Evolutionary conservation across 2,113 vertebrate species (phyloP).

Genomic region (Peromyscus californicus): DNA sequence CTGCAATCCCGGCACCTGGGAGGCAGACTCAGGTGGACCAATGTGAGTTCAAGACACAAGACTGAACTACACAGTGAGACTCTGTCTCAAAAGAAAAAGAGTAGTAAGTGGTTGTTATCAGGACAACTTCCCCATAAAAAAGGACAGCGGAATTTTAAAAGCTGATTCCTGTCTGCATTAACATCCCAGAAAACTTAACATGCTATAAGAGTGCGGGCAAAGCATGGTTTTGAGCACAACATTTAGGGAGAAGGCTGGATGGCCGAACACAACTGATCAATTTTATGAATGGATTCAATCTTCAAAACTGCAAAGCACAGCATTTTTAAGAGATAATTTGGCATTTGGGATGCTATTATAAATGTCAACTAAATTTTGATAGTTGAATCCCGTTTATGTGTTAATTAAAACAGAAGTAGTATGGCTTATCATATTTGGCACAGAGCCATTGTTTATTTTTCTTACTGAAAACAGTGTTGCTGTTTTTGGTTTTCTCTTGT

Average conservation of each 20-base stretch:
- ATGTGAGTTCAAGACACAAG: neutral
- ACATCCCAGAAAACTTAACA: conserved; percentile 22
- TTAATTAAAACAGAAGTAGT: conserved; percentile 81
- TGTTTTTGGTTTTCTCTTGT: conserved; percentile 56
- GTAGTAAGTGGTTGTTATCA: conserved; percentile 6
- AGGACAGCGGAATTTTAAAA: conserved; percentile 30
- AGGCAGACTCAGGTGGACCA: no score
- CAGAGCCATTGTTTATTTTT: conserved; percentile 61
- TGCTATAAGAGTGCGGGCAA: neutral
- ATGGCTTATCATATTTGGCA: conserved; percentile 71
- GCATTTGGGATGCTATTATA: conserved; percentile 65
- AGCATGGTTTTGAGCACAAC: conserved; percentile 2
- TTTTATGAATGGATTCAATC: conserved; percentile 70
- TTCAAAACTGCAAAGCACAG: conserved; percentile 68
- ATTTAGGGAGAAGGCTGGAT: conserved; percentile 43
- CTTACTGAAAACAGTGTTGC: conserved; percentile 53
- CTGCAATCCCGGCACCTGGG: neutral
- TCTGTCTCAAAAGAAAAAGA: neutral
- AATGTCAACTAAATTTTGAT: conserved; percentile 71
- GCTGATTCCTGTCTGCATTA: conserved; percentile 16
- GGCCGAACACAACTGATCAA: conserved; percentile 64
- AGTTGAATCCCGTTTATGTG: conserved; percentile 73
- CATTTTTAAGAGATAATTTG: conserved; percentile 76
- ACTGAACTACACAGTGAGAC: neutral
- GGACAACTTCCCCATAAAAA: neutral